Percentiles rank a stretch among this genome's conserved stretches.
phyloP scores from a whole-genome alignment of 2,113 vertebrate genomes.

The Lasiurus borealis region DNA sequence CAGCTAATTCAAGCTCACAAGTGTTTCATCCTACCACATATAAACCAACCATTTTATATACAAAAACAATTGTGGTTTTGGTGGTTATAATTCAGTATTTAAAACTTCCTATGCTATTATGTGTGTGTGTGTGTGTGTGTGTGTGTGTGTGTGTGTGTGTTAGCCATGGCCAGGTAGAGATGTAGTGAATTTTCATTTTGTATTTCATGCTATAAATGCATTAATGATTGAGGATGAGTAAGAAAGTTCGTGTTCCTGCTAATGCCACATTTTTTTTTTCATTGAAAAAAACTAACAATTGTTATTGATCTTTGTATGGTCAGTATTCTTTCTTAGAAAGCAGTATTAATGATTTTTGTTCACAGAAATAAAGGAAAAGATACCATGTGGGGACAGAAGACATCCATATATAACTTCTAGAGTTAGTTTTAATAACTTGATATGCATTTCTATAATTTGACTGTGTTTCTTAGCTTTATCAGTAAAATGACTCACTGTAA shows the following conservation, averaged over 20 bases:
- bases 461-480: not conserved
- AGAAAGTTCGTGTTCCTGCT: not conserved
- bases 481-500: not conserved
- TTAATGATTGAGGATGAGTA: not conserved
- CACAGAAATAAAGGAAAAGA: not conserved
- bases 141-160: no score
- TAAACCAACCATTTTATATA: not conserved
- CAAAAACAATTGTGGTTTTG: not conserved
- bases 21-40: not conserved
- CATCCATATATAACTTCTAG: not conserved
- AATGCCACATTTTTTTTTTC: not conserved
- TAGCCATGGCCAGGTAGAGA: not conserved
- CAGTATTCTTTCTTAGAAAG: constrained; percentile 39
- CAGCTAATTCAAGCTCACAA: not conserved
- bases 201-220: not conserved
- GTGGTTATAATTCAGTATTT: not conserved
- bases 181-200: not conserved
- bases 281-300: not conserved
- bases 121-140: not conserved
- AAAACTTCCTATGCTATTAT: not conserved
- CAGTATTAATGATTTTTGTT: not conserved
- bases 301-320: not conserved
- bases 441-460: not conserved
- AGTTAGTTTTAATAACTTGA: not conserved
- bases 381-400: not conserved